Base-by-base conservation (phyloP, 1,140 invertebrate species). In the Panagrolaimus sp. region DNA sequence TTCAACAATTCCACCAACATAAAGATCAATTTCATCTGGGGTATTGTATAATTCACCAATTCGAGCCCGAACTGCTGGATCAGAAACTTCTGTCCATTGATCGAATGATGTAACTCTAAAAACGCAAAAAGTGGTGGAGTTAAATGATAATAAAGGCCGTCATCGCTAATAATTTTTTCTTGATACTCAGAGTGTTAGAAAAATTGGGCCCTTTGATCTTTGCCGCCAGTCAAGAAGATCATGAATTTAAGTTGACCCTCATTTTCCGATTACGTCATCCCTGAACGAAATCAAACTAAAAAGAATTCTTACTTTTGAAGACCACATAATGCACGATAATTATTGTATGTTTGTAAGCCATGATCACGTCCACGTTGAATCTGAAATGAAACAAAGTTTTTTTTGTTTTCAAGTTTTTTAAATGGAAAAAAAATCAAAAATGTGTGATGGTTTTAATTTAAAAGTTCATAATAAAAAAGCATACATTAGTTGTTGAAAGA, bases 291-390 rank as follows among this genome's bases (percentile, higher is more conserved):
- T n/a, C n/a, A n/a, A n/a, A n/a, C n/a, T n/a, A n/a, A n/a, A n/a
- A 38, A 47, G 32, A 7, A 38, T 38, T 4, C 7, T 38, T 38
- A 38, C 32, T 38, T 82, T 1, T 88, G 88, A 9, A 94, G 83
- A 5, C 90, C 90, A 83, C 92, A 94, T 0, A 90, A 88, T 68
- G 89, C 87, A 58, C 91, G 86, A 89, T 91, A 95, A 0, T 88
- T 84, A 1, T 89, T 90, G 80, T 93, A 94, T 0, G 90, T 86
- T 0, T 91, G 89, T 7, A 96, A 85, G 10, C 92, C 94, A 80
- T 96, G 93, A 82, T 96, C 93, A 47, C 94, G 77, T 2, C 88
- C 88, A 73, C 89, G 77, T 81, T 90, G 89, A 32, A 90, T 88
- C 76, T 88, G 88, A 28, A n/a, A 47, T 93, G 76, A 1, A 88